phyloP scores from a whole-genome alignment of 2,113 vertebrate species.

The Pungitius pungitius region DNA sequence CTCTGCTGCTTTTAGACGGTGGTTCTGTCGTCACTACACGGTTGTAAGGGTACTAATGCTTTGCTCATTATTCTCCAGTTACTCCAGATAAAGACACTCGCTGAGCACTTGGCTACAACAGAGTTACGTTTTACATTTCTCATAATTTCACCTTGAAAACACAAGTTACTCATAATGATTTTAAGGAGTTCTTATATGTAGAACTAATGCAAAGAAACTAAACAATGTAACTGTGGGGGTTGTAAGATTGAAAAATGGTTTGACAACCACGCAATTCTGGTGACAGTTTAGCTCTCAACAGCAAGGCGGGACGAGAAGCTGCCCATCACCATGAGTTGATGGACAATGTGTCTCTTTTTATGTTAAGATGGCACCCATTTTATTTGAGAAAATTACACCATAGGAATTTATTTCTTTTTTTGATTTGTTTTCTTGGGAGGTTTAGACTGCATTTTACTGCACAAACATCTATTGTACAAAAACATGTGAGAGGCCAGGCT shows the following conservation, averaged over 20 bases:
- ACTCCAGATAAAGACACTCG: not conserved
- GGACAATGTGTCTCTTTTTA: too few species aligned
- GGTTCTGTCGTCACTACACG: not conserved
- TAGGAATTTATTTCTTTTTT: too few species aligned
- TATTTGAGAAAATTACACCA: too few species aligned
- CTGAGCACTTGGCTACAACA: not conserved
- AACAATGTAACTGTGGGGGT: not conserved
- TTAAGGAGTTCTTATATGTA: not conserved
- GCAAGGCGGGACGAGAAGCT: not conserved
- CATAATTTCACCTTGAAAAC: conserved; percentile 2
- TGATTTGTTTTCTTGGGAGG: too few species aligned
- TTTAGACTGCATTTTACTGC: too few species aligned
- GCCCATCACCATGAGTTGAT: not conserved
- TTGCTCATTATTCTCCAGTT: not conserved
- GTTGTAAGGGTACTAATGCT: not conserved
- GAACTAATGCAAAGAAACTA: not conserved
- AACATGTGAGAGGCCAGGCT: too few species aligned
- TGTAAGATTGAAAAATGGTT: not conserved
- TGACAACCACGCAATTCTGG: not conserved
- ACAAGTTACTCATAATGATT: not conserved
- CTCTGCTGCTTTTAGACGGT: not conserved
- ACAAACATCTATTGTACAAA: too few species aligned
- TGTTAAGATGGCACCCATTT: too few species aligned
- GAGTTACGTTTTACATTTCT: not conserved
- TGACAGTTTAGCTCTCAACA: not conserved